Evolutionary conservation across 2,888 invertebrate genomes (phyloP), one percentile per base, ranked within the genome.

Genomic region (Dryocosmus kuriphilus): DNA sequence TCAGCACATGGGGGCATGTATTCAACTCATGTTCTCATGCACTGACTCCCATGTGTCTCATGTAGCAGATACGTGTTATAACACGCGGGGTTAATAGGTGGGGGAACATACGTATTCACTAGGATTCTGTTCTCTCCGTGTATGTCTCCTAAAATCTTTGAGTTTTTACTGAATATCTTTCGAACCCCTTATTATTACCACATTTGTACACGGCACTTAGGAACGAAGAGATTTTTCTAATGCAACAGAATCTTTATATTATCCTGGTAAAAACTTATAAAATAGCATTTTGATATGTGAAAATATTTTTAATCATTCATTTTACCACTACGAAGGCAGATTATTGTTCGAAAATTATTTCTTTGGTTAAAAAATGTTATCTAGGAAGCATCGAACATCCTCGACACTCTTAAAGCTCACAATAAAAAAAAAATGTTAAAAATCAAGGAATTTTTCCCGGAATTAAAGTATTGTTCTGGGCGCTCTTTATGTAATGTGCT

Each of bases 381-480:
- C 41, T 0, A 11, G 27, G 19, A 41, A 41, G 16, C 27, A 67
- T 67, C 30, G 71, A 71, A 32, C 30, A 19, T 71, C 46, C 46
- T 67, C 41, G 19, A 67, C 27, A 46, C 41, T 67, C 46, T 67
- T 2, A 5, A 35, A 35, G 19, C 24, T 24, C 14, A 7, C 35
- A 22, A 14, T 22, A 67, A 16, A 67, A 16, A 16, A 67, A 16
- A 67, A 46, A 41, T 41, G n/a, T 51, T 0, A 32, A 46, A 19
- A 63, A 32, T n/a, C 24, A 27, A 67, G 27, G 35, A 71, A 32
- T 7, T 71, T 51, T 51, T 32, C 30, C 19, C 19, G n/a, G 30
- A 71, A 22, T 71, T n/a, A 2, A 67, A 51, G 2, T 51, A 46
- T 46, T 51, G 22, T 71, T 71, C 51, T 71, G 51, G 51, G n/a